Conservation (phyloP, 53 echinoderm and acorn worm species). For the Apostichopus leukothele region DNA sequence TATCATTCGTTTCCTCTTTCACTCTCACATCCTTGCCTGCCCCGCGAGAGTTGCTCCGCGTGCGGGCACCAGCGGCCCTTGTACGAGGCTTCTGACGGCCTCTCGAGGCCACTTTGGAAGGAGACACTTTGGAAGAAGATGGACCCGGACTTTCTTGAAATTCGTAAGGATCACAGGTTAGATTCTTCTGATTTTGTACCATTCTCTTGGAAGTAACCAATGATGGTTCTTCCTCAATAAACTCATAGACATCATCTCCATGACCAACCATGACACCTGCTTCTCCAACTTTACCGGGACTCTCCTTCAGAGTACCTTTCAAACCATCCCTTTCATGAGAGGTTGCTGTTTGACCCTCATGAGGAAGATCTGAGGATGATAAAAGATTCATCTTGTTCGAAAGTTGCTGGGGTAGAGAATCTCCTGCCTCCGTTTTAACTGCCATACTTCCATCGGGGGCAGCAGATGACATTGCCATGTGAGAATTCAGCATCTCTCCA, state of each 20-base stretch:
- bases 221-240: conserved; percentile 77
- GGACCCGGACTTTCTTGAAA: conserved; percentile 78
- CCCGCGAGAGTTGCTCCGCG: conserved; percentile 39
- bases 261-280: neutral
- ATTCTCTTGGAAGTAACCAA: conserved; percentile 38
- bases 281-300: neutral
- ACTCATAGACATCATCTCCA: conserved; percentile 70
- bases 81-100: conserved; percentile 40
- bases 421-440: neutral
- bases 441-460: neutral
- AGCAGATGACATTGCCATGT: neutral
- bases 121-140: conserved; percentile 61
- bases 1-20: conserved; percentile 34
- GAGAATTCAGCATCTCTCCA: neutral
- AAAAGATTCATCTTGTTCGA: neutral
- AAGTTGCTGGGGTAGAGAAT: neutral
- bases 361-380: neutral
- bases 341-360: neutral
- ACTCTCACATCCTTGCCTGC: conserved; percentile 19
- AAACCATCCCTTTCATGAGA: neutral
- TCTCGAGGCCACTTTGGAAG: conserved; percentile 56
- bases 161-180: conserved; percentile 27
- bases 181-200: conserved; percentile 25
- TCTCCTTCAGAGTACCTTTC: neutral
- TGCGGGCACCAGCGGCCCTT: conserved; percentile 5